These are phyloP conservation scores for Dallia pectoralis DNA, from an alignment of 2,797 vertebrate genomes.

Conservation along the genomic window DNA sequence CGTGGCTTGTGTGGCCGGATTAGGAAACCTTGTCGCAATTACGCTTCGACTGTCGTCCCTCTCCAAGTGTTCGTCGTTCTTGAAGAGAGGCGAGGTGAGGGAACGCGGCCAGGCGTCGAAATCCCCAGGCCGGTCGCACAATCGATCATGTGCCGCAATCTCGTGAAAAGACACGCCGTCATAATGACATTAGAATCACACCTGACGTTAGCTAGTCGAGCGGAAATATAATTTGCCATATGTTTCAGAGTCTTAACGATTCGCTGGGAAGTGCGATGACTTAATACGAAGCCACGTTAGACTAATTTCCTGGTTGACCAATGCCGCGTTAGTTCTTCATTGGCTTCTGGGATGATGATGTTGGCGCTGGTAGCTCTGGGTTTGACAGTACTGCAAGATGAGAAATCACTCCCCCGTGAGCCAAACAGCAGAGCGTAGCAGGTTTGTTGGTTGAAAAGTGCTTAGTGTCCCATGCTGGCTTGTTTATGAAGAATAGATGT, in stretches of 20 bases:
- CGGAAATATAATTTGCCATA: neutral
- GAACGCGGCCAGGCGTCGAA: neutral
- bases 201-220: neutral
- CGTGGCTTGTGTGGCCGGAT: constrained; percentile 35
- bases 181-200: neutral
- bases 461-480: constrained; percentile 60
- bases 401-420: constrained; percentile 35
- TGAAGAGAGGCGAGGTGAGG: neutral
- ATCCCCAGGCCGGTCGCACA: neutral
- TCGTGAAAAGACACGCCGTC: neutral
- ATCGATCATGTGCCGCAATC: neutral
- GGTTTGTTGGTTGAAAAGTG: constrained; percentile 51
- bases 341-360: neutral
- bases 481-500: constrained; percentile 61
- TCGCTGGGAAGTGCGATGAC: neutral
- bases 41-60: neutral
- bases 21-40: constrained; percentile 19
- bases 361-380: neutral
- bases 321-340: constrained; percentile 24
- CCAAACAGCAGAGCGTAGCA: constrained; percentile 37
- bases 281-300: neutral
- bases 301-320: neutral
- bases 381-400: constrained; percentile 12
- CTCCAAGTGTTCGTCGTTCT: too few species aligned
- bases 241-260: neutral